Conservation (phyloP, 2,113 vertebrate species). For the Promerops cafer region DNA sequence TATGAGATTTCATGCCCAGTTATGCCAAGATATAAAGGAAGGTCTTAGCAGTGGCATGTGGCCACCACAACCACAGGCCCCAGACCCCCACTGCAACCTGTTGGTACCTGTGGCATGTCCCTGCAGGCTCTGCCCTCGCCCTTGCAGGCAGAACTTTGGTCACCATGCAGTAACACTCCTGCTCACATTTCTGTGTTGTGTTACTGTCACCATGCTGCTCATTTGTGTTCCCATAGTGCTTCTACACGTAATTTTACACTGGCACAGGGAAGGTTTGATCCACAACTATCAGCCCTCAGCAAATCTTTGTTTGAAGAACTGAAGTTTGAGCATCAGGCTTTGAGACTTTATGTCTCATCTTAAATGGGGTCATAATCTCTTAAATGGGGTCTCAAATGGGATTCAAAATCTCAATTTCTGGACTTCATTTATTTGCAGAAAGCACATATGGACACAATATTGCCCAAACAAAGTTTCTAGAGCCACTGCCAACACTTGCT, state of each 20-base stretch:
- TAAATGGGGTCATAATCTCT: background rate
- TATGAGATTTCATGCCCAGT: background rate
- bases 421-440: background rate
- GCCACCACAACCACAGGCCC: background rate
- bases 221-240: accelerated
- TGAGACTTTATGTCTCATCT: background rate
- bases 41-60: background rate
- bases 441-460: background rate
- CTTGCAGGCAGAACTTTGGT: background rate
- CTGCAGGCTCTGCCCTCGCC: background rate
- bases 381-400: background rate
- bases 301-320: background rate
- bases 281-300: background rate
- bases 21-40: background rate
- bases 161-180: background rate
- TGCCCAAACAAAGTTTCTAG: background rate
- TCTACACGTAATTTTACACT: background rate
- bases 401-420: background rate
- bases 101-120: background rate
- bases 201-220: background rate
- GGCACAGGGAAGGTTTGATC: background rate
- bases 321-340: background rate
- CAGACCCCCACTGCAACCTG: background rate
- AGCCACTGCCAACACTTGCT: background rate
- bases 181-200: background rate